These are phyloP conservation scores for Brachionus calyciflorus DNA, from an alignment of 1,140 invertebrate species.

Conservation along the genomic window DNA sequence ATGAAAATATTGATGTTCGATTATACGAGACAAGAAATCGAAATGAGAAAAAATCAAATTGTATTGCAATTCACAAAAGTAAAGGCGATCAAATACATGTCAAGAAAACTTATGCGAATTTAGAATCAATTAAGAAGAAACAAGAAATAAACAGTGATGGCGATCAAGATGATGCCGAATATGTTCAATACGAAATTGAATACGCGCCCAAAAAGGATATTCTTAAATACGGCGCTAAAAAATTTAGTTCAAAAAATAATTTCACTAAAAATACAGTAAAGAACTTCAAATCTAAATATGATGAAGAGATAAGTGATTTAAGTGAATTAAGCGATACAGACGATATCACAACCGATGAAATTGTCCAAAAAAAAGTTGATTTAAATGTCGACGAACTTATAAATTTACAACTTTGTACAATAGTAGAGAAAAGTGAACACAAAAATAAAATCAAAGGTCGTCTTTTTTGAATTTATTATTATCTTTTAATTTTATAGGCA, in stretches of 20 bases:
- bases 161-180: neutral
- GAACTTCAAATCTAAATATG: neutral
- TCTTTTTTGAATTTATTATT: neutral
- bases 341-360: neutral
- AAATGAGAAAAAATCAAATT: conserved; percentile 34
- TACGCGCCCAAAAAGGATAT: conserved; percentile 22
- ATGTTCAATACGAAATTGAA: conserved; percentile 28
- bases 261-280: neutral
- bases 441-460: neutral
- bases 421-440: neutral
- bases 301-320: neutral
- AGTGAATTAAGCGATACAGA: neutral
- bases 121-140: conserved; percentile 1
- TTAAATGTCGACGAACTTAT: neutral
- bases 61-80: conserved; percentile 19
- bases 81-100: conserved; percentile 6
- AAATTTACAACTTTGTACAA: neutral
- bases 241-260: neutral
- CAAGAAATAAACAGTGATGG: neutral
- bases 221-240: neutral
- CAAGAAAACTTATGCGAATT: conserved; percentile 34
- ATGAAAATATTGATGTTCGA: conserved; percentile 33
- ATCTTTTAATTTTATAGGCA: too few species aligned
- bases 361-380: neutral
- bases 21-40: conserved; percentile 18